Evolutionary conservation across 2,888 invertebrate genomes (phyloP).

Genomic region (Aquatica leii): DNA sequence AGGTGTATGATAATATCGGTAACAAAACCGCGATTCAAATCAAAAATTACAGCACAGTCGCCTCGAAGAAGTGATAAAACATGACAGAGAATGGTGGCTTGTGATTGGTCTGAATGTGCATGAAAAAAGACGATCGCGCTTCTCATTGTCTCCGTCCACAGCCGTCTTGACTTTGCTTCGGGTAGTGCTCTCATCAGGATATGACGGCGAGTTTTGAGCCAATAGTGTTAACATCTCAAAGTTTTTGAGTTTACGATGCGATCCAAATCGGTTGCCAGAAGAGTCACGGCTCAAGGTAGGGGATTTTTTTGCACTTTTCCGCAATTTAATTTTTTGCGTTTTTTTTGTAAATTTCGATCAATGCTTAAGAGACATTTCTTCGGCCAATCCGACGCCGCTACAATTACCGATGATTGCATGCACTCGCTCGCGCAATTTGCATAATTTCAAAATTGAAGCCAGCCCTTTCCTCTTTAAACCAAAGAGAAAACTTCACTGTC

Average conservation of each 20-base stretch:
- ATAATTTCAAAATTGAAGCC: constrained; percentile 13
- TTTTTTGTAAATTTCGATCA: neutral
- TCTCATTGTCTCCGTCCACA: constrained; percentile 56
- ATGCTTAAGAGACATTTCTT: neutral
- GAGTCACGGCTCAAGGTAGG: constrained; percentile 75
- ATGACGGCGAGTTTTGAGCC: constrained; percentile 45
- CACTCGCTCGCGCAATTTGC: constrained; percentile 14
- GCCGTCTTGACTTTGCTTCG: constrained; percentile 48
- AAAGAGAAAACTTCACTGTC: neutral
- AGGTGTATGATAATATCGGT: constrained; percentile 43
- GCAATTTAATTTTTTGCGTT: neutral
- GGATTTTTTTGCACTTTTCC: constrained; percentile 11
- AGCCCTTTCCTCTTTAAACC: neutral
- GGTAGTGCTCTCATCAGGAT: constrained; percentile 48
- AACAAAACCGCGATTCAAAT: constrained; percentile 54
- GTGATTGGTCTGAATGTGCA: constrained; percentile 58
- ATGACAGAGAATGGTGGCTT: constrained; percentile 59
- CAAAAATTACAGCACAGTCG: constrained; percentile 59
- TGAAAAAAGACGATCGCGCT: constrained; percentile 57
- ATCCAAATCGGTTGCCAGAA: constrained; percentile 76
- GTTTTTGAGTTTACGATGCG: constrained; percentile 66
- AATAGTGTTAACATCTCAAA: constrained; percentile 39
- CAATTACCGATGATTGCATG: neutral
- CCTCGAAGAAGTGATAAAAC: constrained; percentile 61
- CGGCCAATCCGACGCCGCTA: neutral